phyloP scores from a whole-genome alignment of 2,888 invertebrate genomes.

The Macaria notata region DNA sequence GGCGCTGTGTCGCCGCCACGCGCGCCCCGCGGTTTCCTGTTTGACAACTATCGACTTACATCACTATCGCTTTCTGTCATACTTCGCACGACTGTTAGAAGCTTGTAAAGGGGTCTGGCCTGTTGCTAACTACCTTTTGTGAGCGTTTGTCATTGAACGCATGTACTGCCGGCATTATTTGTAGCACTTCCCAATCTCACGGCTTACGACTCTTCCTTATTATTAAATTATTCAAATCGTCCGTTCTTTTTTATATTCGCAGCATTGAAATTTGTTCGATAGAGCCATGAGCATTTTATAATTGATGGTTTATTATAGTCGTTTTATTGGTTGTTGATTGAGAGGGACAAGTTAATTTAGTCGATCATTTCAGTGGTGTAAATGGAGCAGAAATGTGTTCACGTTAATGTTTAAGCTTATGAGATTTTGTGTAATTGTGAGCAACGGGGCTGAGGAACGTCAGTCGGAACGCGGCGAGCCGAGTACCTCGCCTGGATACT shows the following conservation, averaged over 20 bases:
- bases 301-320: slow-evolving; percentile 49
- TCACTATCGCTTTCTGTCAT: slow-evolving; percentile 80
- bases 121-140: slow-evolving; percentile 70
- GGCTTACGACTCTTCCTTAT: slow-evolving; percentile 62
- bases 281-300: slow-evolving; percentile 47
- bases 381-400: slow-evolving; percentile 73
- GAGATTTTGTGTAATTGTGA: slow-evolving; percentile 68
- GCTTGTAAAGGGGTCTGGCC: slow-evolving; percentile 72
- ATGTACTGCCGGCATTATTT: slow-evolving; percentile 67
- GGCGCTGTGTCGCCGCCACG: slow-evolving; percentile 66
- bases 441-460: slow-evolving; percentile 49
- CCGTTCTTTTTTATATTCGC: slow-evolving; percentile 48
- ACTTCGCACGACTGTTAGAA: slow-evolving; percentile 73
- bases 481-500: slow-evolving; percentile 51
- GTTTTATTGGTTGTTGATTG: slow-evolving; percentile 32
- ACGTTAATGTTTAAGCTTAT: slow-evolving; percentile 57
- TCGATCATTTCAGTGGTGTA: slow-evolving; percentile 67
- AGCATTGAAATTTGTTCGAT: slow-evolving; percentile 47
- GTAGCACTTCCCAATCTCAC: slow-evolving; percentile 62
- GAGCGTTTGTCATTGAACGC: slow-evolving; percentile 65
- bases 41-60: slow-evolving; percentile 81
- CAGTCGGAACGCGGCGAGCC: slow-evolving; percentile 56
- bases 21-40: slow-evolving; percentile 79
- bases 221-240: slow-evolving; percentile 58
- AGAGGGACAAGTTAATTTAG: slow-evolving; percentile 67